phyloP scores from a whole-genome alignment of 2,888 invertebrate species.

The Argynnis bischoffii region DNA sequence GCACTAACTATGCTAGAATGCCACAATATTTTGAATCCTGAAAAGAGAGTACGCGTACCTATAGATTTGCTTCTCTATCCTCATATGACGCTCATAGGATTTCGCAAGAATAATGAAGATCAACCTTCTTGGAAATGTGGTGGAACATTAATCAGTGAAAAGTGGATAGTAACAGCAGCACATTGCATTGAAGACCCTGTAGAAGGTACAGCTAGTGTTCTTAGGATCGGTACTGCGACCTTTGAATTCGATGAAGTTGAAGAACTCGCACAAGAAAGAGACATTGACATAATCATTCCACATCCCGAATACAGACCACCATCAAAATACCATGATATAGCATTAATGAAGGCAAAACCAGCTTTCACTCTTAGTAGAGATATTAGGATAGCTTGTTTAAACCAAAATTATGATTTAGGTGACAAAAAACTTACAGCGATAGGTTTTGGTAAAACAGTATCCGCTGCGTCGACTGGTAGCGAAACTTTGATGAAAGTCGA shows the following conservation, averaged over 20 bases:
- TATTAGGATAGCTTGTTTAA: conserved; percentile 85
- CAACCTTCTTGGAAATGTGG: conserved; percentile 71
- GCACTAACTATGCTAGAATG: conserved; percentile 72
- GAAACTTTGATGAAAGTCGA: conserved; percentile 76
- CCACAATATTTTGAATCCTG: conserved; percentile 64
- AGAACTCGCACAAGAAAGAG: conserved; percentile 77
- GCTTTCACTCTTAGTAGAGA: conserved; percentile 76
- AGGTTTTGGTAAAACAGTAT: conserved; percentile 84
- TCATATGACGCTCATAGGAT: conserved; percentile 84
- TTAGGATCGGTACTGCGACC: conserved; percentile 81
- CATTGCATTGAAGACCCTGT: conserved; percentile 67
- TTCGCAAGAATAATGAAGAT: conserved; percentile 43
- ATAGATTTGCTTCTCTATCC: conserved; percentile 81
- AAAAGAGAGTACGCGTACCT: conserved; percentile 63
- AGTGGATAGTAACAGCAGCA: conserved; percentile 75
- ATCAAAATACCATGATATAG: conserved; percentile 85
- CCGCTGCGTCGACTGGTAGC: conserved; percentile 66
- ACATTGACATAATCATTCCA: conserved; percentile 63
- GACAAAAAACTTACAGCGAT: conserved; percentile 76
- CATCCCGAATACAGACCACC: conserved; percentile 83
- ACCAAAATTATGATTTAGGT: conserved; percentile 51
- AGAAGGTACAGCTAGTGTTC: conserved; percentile 75
- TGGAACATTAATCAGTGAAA: conserved; percentile 65
- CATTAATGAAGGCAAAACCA: conserved; percentile 79
- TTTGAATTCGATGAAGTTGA: conserved; percentile 74